phyloP scores from a whole-genome alignment of 2,888 invertebrate genomes.

The Noctua janthina region DNA sequence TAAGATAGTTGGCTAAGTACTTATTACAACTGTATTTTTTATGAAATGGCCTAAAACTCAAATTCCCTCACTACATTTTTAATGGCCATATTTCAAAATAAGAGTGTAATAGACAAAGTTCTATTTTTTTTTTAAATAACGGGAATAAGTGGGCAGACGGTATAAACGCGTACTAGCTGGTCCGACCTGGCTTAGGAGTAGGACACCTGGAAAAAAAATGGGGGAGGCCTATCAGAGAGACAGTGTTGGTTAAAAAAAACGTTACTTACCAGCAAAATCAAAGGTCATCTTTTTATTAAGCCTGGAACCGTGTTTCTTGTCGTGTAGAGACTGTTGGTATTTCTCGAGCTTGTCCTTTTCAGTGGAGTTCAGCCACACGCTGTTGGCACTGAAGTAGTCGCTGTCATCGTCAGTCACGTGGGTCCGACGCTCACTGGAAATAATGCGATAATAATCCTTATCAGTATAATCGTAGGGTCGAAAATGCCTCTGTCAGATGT shows the following conservation, averaged over 20 bases:
- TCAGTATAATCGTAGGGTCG: background rate
- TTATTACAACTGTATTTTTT: background rate
- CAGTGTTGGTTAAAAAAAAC: background rate
- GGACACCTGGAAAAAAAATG: background rate
- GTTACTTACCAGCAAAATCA: slow-evolving; percentile 92
- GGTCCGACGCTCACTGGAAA: slow-evolving; percentile 92
- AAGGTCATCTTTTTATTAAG: slow-evolving; percentile 93
- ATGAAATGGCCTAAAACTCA: background rate
- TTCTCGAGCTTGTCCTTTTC: slow-evolving; percentile 92
- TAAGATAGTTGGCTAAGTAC: background rate
- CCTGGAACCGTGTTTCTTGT: slow-evolving; percentile 93
- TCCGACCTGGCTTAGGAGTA: background rate
- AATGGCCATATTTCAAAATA: background rate
- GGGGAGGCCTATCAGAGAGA: background rate
- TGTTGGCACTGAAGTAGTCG: slow-evolving; percentile 96
- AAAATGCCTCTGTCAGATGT: background rate
- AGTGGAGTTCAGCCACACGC: slow-evolving; percentile 94
- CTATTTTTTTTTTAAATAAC: background rate
- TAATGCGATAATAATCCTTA: background rate
- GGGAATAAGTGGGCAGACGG: background rate
- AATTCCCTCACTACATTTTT: background rate
- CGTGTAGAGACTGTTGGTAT: slow-evolving; percentile 92
- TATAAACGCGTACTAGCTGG: background rate
- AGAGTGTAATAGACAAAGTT: background rate
- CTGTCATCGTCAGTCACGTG: slow-evolving; percentile 98